phyloP scores from a whole-genome alignment of 2,888 invertebrate species.

The Torymus tubicola region DNA sequence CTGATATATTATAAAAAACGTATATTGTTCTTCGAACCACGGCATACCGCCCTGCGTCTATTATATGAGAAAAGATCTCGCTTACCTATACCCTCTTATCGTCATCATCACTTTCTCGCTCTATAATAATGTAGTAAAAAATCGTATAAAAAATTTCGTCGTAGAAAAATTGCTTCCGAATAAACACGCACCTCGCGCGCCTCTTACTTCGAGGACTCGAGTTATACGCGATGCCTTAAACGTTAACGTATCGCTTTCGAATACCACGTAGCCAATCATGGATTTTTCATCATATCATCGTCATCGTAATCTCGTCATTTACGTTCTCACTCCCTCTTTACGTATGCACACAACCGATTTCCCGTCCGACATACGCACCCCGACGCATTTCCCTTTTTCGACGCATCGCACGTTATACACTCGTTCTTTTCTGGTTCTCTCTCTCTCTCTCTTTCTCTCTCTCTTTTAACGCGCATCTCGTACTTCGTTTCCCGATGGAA shows the following conservation, averaged over 20 bases:
- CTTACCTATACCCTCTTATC: background rate
- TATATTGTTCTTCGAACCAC: background rate
- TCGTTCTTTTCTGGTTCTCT: background rate
- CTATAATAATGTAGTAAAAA: conserved; percentile 24
- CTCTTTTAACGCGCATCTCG: background rate
- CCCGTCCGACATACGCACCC: conserved; percentile 19
- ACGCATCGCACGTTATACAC: background rate
- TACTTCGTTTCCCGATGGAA: conserved; percentile 60
- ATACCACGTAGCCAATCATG: conserved; percentile 73
- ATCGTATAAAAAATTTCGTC: conserved; percentile 56
- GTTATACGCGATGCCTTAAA: conserved; percentile 64
- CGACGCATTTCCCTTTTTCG: background rate
- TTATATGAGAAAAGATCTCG: background rate
- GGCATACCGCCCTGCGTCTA: conserved; percentile 17
- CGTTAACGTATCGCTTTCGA: conserved; percentile 74
- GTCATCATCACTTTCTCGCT: background rate
- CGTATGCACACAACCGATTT: conserved; percentile 19
- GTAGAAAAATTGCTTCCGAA: conserved; percentile 50
- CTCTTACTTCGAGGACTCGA: background rate
- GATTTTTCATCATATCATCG: conserved; percentile 57
- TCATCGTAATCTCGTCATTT: background rate
- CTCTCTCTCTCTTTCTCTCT: too few relatives aligned
- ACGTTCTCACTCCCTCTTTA: background rate
- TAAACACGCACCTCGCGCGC: too few relatives aligned
- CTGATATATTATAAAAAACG: too few relatives aligned